Percentiles rank a stretch among this genome's conserved stretches.
Conservation (phyloP, 2,113 vertebrate genomes). For the Malaclemys terrapin region DNA sequence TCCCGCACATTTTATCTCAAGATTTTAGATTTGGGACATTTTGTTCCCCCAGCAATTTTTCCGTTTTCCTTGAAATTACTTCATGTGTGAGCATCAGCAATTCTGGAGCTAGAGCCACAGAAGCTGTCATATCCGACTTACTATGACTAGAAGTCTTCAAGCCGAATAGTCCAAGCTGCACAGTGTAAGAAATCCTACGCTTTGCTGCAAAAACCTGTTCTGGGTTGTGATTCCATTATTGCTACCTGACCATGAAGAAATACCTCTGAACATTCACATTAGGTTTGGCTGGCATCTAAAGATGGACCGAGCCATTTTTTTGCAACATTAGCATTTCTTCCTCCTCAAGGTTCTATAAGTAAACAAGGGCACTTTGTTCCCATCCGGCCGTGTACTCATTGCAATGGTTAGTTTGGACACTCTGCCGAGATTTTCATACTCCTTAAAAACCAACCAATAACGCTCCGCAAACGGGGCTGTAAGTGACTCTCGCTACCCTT, state of each 20-base stretch:
- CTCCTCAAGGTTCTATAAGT: slow-evolving; percentile 24
- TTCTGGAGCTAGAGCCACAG: slow-evolving; percentile 34
- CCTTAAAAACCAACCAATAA: slow-evolving; percentile 8
- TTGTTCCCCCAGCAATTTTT: background rate
- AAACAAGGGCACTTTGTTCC: slow-evolving; percentile 10
- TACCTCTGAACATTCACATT: background rate
- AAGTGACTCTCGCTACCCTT: background rate
- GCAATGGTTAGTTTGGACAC: background rate
- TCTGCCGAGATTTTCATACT: background rate
- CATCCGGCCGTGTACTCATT: background rate
- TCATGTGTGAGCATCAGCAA: slow-evolving; percentile 40
- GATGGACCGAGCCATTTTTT: background rate
- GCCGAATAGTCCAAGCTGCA: background rate
- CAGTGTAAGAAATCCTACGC: slow-evolving; percentile 12
- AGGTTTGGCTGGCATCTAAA: background rate
- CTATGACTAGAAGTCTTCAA: slow-evolving; percentile 1
- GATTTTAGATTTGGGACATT: slow-evolving; percentile 31
- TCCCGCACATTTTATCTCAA: slow-evolving; percentile 27
- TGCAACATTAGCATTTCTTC: slow-evolving; percentile 68
- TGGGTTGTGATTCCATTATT: background rate
- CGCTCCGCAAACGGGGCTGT: background rate
- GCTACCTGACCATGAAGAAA: background rate
- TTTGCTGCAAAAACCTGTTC: slow-evolving; percentile 17
- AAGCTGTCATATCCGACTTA: slow-evolving; percentile 3
- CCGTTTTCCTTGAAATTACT: background rate